phyloP scores from a whole-genome alignment of 1,140 invertebrate genomes.

The Drosophila seguyi region DNA sequence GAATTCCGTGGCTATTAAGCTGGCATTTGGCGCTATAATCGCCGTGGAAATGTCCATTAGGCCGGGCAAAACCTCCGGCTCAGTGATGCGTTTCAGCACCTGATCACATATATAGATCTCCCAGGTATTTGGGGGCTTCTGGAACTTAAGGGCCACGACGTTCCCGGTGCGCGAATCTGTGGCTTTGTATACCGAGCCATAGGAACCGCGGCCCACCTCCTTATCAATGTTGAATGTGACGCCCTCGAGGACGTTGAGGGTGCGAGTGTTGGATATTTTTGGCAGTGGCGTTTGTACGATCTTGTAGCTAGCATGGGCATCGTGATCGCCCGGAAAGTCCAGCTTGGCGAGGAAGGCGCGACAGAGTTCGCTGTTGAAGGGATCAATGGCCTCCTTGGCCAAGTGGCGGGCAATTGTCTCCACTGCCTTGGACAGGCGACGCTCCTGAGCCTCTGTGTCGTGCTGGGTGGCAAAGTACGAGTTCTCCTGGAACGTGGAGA shows the following conservation, averaged over 20 bases:
- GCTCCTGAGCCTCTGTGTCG: constrained; percentile 76
- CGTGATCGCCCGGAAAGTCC: constrained; percentile 85
- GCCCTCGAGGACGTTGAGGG: constrained; percentile 86
- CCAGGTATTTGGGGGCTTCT: constrained; percentile 92
- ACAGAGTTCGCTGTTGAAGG: constrained; percentile 87
- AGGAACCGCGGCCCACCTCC: constrained; percentile 91
- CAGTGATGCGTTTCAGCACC: constrained; percentile 74
- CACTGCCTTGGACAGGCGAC: constrained; percentile 74
- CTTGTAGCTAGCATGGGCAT: constrained; percentile 75
- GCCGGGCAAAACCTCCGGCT: constrained; percentile 86
- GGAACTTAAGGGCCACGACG: constrained; percentile 90
- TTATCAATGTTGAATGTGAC: constrained; percentile 89
- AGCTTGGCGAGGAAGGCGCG: constrained; percentile 87
- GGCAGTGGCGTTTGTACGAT: constrained; percentile 79
- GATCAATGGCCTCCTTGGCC: constrained; percentile 85
- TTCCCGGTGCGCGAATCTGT: constrained; percentile 86
- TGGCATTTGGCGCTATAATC: constrained; percentile 91
- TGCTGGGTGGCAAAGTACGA: constrained; percentile 84
- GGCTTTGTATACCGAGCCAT: constrained; percentile 89
- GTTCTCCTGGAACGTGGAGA: constrained; percentile 84
- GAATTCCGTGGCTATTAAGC: constrained; percentile 92
- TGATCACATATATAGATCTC: constrained; percentile 93
- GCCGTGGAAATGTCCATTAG: constrained; percentile 89
- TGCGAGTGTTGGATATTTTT: constrained; percentile 86
- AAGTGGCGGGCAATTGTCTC: constrained; percentile 78